These are phyloP conservation scores for Cairina moschata DNA, from an alignment of 2,113 vertebrate species.

Conservation along the genomic window DNA sequence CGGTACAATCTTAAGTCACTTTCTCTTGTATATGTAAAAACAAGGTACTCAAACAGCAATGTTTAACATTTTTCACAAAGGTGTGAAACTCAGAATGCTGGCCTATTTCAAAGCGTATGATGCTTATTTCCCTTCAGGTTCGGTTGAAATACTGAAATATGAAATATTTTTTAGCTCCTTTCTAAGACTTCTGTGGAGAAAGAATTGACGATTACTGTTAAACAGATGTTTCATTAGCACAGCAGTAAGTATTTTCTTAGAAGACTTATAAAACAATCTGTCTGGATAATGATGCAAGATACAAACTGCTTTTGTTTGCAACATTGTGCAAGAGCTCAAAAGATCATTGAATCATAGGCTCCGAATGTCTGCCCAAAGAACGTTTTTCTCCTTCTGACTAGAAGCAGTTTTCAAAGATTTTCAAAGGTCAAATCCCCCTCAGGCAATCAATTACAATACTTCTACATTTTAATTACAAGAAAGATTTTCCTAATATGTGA, in stretches of 20 bases:
- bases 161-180: background rate
- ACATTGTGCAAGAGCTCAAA: background rate
- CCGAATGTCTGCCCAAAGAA: background rate
- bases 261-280: background rate
- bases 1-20: background rate
- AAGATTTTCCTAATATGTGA: background rate
- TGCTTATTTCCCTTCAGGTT: background rate
- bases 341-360: background rate
- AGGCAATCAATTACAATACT: background rate
- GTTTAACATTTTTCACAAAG: background rate
- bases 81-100: background rate
- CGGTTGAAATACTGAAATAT: background rate
- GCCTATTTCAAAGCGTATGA: background rate
- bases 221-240: background rate
- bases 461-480: background rate
- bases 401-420: background rate
- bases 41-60: background rate
- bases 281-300: background rate
- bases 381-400: background rate
- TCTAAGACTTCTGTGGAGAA: background rate
- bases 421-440: background rate
- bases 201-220: background rate
- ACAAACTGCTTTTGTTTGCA: background rate
- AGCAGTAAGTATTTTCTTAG: constrained; percentile 1
- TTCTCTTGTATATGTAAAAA: background rate